Percentiles rank a stretch among this genome's conserved stretches.
phyloP scores from a whole-genome alignment of 2,113 vertebrate species.

The Ovibos moschatus region DNA sequence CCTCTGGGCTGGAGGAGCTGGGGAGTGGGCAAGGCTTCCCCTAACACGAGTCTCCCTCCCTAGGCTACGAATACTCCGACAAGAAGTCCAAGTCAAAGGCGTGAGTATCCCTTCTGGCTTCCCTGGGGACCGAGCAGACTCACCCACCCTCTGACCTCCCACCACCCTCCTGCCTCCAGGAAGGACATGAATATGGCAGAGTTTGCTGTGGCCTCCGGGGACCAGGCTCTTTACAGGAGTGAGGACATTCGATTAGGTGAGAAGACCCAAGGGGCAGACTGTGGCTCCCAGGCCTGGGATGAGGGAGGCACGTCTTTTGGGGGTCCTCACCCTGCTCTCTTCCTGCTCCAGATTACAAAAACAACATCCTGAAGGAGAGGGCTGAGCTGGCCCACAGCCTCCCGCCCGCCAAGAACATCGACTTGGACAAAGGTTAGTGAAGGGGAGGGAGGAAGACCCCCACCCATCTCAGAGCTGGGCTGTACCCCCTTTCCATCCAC shows the following conservation, averaged over 20 bases:
- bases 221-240: slow-evolving; percentile 76
- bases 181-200: slow-evolving; percentile 85
- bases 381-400: slow-evolving; percentile 81
- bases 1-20: neutral
- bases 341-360: slow-evolving; percentile 90
- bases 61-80: slow-evolving; percentile 43
- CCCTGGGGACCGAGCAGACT: too few species aligned
- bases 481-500: neutral
- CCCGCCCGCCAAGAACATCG: slow-evolving; percentile 87
- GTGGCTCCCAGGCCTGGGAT: too few species aligned
- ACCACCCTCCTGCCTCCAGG: slow-evolving; percentile 72
- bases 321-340: slow-evolving; percentile 39
- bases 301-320: neutral
- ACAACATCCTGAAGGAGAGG: slow-evolving; percentile 94
- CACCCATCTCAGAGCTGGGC: neutral
- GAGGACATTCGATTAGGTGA: slow-evolving; percentile 89
- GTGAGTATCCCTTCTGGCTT: slow-evolving; percentile 52
- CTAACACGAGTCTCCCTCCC: neutral
- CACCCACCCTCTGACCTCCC: neutral
- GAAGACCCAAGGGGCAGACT: neutral
- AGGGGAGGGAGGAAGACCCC: too few species aligned
- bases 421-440: slow-evolving; percentile 92
- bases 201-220: slow-evolving; percentile 82
- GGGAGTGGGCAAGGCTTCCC: neutral
- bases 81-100: neutral